Evolutionary conservation across 2,113 vertebrate species (phyloP).

Genomic region (Vidua chalybeata): DNA sequence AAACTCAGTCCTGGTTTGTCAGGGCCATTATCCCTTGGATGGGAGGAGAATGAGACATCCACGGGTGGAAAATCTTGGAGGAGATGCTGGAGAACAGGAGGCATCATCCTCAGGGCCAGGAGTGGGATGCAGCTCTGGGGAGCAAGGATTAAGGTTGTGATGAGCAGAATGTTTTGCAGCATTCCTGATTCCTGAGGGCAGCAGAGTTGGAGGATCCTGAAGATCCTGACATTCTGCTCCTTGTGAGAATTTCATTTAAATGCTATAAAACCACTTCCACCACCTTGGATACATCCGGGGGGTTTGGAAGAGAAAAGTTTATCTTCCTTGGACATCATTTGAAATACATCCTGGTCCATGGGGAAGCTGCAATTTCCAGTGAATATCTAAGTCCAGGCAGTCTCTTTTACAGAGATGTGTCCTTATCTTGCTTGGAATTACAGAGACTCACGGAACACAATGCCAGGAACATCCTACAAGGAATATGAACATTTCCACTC

Average conservation of each 20-base stretch:
- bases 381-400: neutral
- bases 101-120: neutral
- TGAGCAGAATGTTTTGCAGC: neutral
- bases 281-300: neutral
- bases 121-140: neutral
- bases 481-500: neutral
- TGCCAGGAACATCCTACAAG: neutral
- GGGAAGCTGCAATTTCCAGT: neutral
- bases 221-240: neutral
- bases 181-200: neutral
- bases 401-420: neutral
- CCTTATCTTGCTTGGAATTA: neutral
- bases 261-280: neutral
- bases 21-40: neutral
- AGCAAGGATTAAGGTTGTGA: accelerated
- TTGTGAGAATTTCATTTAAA: neutral
- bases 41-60: neutral
- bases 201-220: neutral
- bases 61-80: neutral
- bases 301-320: neutral
- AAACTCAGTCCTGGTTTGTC: too few species aligned
- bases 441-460: neutral
- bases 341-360: neutral
- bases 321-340: neutral
- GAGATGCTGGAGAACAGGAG: neutral